Conservation (phyloP, 2,113 vertebrate species). For the Plotosus lineatus region DNA sequence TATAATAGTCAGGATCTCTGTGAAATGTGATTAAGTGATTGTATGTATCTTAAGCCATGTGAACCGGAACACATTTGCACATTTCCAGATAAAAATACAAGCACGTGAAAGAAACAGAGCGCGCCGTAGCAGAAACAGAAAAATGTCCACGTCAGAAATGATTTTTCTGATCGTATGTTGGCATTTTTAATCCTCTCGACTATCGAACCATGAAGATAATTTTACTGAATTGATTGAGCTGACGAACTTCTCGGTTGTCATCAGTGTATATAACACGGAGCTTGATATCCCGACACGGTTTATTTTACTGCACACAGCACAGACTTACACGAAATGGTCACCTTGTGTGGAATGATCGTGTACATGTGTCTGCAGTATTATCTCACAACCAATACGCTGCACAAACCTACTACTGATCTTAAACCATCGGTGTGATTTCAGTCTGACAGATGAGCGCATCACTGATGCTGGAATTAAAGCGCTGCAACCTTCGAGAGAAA, state of each 20-base stretch:
- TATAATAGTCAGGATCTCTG: not conserved
- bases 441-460: not conserved
- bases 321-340: not conserved
- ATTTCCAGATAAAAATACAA: not conserved
- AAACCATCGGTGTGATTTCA: not conserved
- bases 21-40: not conserved
- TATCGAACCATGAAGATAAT: not conserved
- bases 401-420: not conserved
- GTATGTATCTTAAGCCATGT: not conserved
- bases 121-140: not conserved
- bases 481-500: not conserved
- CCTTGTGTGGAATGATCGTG: not conserved
- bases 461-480: not conserved
- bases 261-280: not conserved
- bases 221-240: no score
- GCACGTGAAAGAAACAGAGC: not conserved
- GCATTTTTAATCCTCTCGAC: not conserved
- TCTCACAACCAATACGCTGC: not conserved
- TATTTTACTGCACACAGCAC: not conserved
- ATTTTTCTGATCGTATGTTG: not conserved
- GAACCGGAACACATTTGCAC: not conserved
- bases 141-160: not conserved
- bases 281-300: no score
- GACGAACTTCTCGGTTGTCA: no score
- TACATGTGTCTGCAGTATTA: not conserved